Base-by-base conservation (phyloP, 53 echinoderm and acorn worm species). In the Actinopyga echinites region DNA sequence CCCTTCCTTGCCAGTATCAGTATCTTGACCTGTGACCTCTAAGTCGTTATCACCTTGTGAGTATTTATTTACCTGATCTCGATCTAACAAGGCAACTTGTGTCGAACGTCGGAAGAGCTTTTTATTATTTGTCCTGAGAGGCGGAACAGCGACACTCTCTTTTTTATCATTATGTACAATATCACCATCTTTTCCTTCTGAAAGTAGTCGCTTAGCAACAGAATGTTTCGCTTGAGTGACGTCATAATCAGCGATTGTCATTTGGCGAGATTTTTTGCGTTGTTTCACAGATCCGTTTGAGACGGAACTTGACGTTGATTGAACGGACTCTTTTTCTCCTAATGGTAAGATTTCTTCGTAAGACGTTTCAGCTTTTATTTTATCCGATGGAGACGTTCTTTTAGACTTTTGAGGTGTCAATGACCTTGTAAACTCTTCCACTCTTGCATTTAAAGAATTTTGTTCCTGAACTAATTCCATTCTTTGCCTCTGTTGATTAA, bases 371-470 rank as follows among this genome's bases (percentile, higher is more conserved):
- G n/a, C 5, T 2, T 26, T 29, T 12, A 42, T 3, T 15, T 19
- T 21, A 38, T 71, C 23, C 20, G 56, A 19, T 6, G 20, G 75
- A 11, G 78, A 32, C 9, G 75, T 22, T 23, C 8, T 29, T 13
- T 33, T 26, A 19, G 45, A 33, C 5, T 4, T 56, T 15, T 56
- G 78, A 5, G 87, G 87, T 6, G 87, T 54, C 33, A 87, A n/a
- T 11, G 87, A 83, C 35, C 83, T 42, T 8, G 83, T 83, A 49
- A 94, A 91, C 73, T 83, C 73, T 30, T 91, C 94, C 20, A 94
- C 85, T 24, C 86, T 84, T 8, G 89, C 82, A 4, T 68, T 71
- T 23, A 94, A 65, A 22, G 82, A 71, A 44, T 87, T 85, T 45
- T 91, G 89, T 62, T 88, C 73, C 54, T 83, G 74, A 21, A 54